phyloP scores from a whole-genome alignment of 2,888 invertebrate species.

The Tachina grossa region DNA sequence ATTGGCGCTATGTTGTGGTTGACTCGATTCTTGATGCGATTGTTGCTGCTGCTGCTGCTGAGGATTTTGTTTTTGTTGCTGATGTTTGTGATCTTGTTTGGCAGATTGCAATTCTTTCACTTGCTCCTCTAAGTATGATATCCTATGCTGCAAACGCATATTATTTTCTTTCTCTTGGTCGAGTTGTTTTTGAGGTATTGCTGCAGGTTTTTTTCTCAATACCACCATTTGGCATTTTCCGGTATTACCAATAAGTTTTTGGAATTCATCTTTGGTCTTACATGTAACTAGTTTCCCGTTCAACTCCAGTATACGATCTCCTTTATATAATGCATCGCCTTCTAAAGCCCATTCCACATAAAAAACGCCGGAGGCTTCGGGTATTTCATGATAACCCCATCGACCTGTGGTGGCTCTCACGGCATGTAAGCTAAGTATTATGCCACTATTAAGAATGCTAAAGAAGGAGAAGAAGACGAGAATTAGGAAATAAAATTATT shows the following conservation, averaged over 20 bases:
- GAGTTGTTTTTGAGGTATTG: conserved; percentile 81
- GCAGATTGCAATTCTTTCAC: conserved; percentile 86
- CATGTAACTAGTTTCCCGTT: conserved; percentile 90
- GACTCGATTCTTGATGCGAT: conserved; percentile 45
- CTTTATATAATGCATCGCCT: conserved; percentile 88
- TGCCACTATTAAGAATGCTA: conserved; percentile 82
- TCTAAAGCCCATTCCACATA: conserved; percentile 93
- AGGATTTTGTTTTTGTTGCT: conserved; percentile 47
- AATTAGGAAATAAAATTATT: neutral
- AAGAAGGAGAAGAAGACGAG: neutral
- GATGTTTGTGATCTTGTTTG: conserved; percentile 76
- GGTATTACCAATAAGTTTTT: conserved; percentile 85
- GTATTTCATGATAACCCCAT: conserved; percentile 88
- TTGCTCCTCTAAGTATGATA: conserved; percentile 95
- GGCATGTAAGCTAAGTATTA: conserved; percentile 85
- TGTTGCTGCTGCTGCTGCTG: conserved; percentile 48
- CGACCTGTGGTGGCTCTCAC: conserved; percentile 88
- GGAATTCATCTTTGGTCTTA: conserved; percentile 88
- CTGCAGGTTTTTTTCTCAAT: conserved; percentile 78
- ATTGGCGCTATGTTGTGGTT: conserved; percentile 45
- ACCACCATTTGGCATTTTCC: conserved; percentile 82
- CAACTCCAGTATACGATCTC: conserved; percentile 90
- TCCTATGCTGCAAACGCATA: conserved; percentile 92
- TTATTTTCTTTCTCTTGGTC: conserved; percentile 87
- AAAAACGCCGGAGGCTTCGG: conserved; percentile 86